Base-by-base conservation (phyloP, 2,888 invertebrate species). In the Euzophera pinguis region DNA sequence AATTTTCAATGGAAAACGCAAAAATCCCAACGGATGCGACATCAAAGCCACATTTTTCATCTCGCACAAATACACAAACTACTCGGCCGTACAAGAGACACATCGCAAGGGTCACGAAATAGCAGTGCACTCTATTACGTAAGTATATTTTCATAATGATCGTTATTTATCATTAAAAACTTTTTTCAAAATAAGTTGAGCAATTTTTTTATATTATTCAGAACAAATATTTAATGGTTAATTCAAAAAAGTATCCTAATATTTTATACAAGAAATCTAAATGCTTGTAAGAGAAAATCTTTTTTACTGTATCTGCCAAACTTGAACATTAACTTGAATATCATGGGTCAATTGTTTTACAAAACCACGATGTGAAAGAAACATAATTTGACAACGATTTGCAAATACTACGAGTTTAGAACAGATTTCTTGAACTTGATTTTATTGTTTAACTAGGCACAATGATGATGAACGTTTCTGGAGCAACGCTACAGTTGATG, bases 61-160 rank as follows among this genome's bases (percentile, higher is more conserved):
- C 47, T 97, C 97, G 1, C 97, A 98, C 91, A 97, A 97, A 78
- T 97, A 97, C 90, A 95, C 95, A 73, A 97, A 97, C 89, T 97
- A 97, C 84, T 96, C 97, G 0, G 97, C 96, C n/a, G 94, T 97
- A 17, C 96, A 97, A 75, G 97, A 97, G 84, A 95, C 96, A 68
- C 95, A 97, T 78, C 93, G 97, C 60, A 96, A 96, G 83, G 97
- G 97, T 57, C 97, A 98, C 81, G 97, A 98, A 85, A 97, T 97
- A 71, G 97, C 97, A 50, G 96, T 97, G 50, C 97, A 97, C 83
- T 97, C 97, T 39, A 97, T 98, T 84, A 96, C 97, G 95, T 96
- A 92, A 94, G 96, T 92, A 59, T 52, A 45, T 41, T 29, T 39
- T 16, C 13, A 4, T 7, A 6, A 32, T 32, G n/a, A n/a, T 32